Evolutionary conservation across 1,140 invertebrate species (phyloP), one percentile per base, ranked within the genome.

Genomic region (Olivierus martensii): DNA sequence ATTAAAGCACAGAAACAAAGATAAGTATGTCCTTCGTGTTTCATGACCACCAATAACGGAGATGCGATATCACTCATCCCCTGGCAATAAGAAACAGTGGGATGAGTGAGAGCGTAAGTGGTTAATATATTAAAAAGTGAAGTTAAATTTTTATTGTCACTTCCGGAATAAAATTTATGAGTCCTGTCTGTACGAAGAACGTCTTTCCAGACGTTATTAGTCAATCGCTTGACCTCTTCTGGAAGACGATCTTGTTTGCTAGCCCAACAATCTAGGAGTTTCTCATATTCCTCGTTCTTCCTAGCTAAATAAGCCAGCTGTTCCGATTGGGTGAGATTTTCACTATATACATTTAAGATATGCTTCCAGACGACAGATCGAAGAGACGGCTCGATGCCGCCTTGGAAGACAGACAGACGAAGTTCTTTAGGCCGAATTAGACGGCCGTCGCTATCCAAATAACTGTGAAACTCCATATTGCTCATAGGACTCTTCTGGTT

Each of bases 51-150:
- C 0, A 97, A 72, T 17, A 98, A 67, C 0, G 92, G 91, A 0
- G 91, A 95, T 1, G 91, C 90, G n/a, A 97, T 72, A 67, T 98
- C 93, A 57, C 88, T 93, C 93, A 98, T 97, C 38, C 92, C 92
- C 73, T 98, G 92, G 67, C 90, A 96, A 66, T 97, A 98, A 56
- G 87, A 90, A 2, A 93, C 86, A 54, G 82, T 81, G 69, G 52
- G 57, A 15, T 97, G 92, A 70, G 94, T 92, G n/a, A 97, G 69
- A 12, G 92, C 88, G 70, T 91, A 95, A 65, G 93, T 98, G 21
- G 92, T 95, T 12, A 98, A 71, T 65, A 97, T 89, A 66, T 96
- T 92, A 64, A 94, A 95, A 3, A 98, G 74, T 41, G 83, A 82
- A n/a, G 83, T 81, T 34, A 93, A 87, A 65, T 96, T 96, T 68